Conservation (phyloP, 2,888 invertebrate species). For the Cylindroiulus punctatus region DNA sequence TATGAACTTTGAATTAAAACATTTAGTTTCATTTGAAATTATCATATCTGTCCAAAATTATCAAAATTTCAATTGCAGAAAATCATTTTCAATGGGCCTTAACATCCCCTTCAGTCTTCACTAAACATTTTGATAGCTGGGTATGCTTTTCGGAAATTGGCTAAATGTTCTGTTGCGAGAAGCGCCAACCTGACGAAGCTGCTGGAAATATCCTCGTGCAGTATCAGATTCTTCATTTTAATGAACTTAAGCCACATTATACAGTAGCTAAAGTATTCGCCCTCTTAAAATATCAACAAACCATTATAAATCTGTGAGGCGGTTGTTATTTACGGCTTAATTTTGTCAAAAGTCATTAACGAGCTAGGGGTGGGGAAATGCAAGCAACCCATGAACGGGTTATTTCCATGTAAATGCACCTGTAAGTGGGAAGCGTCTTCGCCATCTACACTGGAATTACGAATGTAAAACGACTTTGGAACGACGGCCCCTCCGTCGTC, state of each 20-base stretch:
- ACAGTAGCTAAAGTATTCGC: background rate
- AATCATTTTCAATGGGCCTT: too few species aligned
- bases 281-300: slow-evolving; percentile 23
- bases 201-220: too few species aligned
- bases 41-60: too few species aligned
- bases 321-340: slow-evolving; percentile 27
- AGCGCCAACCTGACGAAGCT: too few species aligned
- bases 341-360: slow-evolving; percentile 40
- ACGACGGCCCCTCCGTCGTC: background rate
- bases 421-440: background rate
- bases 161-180: too few species aligned
- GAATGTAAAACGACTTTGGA: background rate
- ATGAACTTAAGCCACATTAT: background rate
- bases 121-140: too few species aligned
- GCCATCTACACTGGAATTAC: background rate
- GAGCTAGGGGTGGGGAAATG: background rate
- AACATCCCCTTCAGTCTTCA: too few species aligned
- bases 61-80: too few species aligned
- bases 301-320: slow-evolving; percentile 23
- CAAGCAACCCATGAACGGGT: background rate
- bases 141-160: too few species aligned
- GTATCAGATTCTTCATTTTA: background rate
- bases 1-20: too few species aligned
- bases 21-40: too few species aligned
- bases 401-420: background rate